Evolutionary conservation across 2,888 invertebrate species (phyloP).

Genomic region (Atherix ibis): DNA sequence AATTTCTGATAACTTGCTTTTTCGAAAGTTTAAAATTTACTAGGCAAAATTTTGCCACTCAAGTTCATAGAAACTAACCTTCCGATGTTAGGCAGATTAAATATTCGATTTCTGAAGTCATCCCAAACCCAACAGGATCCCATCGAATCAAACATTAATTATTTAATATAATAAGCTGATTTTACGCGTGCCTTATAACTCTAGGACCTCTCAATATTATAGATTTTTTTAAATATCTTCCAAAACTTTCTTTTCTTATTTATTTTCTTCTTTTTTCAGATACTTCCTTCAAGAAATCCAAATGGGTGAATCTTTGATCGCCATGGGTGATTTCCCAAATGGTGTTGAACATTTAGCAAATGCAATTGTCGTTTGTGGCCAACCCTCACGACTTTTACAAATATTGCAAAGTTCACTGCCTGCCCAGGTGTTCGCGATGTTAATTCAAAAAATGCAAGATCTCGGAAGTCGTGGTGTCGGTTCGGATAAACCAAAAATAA

Average conservation of each 20-base stretch:
- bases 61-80: no score
- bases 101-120: no score
- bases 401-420: conserved; percentile 86
- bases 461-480: conserved; percentile 22
- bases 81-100: no score
- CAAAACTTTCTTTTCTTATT: neutral
- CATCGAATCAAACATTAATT: no score
- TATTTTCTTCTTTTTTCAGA: conserved; percentile 17
- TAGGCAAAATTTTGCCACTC: no score
- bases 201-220: no score
- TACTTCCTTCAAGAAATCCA: conserved; percentile 63
- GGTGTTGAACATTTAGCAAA: conserved; percentile 94
- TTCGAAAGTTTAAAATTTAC: no score
- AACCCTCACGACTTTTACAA: conserved; percentile 36
- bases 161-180: no score
- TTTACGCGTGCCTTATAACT: no score
- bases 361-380: conserved; percentile 95
- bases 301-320: conserved; percentile 79
- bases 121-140: no score
- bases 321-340: conserved; percentile 70
- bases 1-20: no score
- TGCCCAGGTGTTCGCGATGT: conserved; percentile 80
- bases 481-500: conserved; percentile 17
- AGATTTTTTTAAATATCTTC: no score
- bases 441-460: conserved; percentile 52